These are phyloP conservation scores for Tangara arthus DNA, from an alignment of 2,797 vertebrate genomes.

Conservation along the genomic window DNA sequence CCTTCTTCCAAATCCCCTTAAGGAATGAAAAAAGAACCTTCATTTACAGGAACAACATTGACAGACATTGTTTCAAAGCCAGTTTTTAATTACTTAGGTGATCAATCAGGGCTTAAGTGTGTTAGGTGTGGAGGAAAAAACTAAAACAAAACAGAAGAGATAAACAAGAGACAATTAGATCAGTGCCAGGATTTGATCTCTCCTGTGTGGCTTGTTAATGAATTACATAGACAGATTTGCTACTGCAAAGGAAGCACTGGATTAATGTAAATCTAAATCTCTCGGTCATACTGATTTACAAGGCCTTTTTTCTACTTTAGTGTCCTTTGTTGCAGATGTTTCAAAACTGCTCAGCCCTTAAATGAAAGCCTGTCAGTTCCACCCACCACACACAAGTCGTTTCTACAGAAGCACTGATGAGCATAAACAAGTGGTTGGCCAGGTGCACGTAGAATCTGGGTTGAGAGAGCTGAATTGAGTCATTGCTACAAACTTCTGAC, in stretches of 20 bases:
- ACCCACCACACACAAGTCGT: neutral
- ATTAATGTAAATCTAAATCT: neutral
- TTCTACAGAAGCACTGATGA: neutral
- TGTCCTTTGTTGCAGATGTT: neutral
- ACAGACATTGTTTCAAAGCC: neutral
- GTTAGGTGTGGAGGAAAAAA: neutral
- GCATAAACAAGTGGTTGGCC: neutral
- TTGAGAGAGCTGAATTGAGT: neutral
- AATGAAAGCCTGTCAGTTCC: neutral
- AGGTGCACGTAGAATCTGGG: neutral
- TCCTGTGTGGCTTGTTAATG: neutral
- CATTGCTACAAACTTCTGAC: neutral
- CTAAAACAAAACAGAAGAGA: neutral
- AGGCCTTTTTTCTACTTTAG: neutral
- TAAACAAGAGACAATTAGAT: neutral
- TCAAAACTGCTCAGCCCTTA: neutral
- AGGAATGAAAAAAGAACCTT: neutral
- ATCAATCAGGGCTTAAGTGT: neutral
- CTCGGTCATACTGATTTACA: neutral
- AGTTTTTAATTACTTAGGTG: neutral
- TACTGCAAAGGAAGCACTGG: neutral
- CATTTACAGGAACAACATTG: neutral
- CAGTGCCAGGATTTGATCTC: neutral
- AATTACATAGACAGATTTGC: neutral
- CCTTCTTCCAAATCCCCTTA: slow-evolving; percentile 72